Conservation (phyloP, 2,888 invertebrate genomes). For the Ichneumoninae sp. region DNA sequence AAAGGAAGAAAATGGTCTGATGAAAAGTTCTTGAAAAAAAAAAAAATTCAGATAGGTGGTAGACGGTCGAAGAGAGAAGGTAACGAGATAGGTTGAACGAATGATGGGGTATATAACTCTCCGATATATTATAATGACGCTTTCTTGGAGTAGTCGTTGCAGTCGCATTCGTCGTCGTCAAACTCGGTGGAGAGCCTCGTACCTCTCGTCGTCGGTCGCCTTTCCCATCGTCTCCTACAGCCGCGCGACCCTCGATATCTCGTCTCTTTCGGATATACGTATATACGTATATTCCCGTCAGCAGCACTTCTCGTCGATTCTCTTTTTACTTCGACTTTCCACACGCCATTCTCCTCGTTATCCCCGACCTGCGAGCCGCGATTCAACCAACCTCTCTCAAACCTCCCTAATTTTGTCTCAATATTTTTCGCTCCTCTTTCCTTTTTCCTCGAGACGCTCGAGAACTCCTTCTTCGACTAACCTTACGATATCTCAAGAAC, state of each 20-base stretch:
- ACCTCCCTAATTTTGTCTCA: constrained; percentile 51
- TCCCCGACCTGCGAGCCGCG: constrained; percentile 47
- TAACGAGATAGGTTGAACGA: constrained; percentile 49
- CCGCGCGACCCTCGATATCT: constrained; percentile 53
- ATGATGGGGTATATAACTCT: constrained; percentile 52
- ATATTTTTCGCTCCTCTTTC: constrained; percentile 14
- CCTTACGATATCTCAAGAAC: constrained; percentile 4
- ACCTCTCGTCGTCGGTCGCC: constrained; percentile 39
- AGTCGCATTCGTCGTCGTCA: constrained; percentile 55
- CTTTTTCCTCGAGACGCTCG: not conserved
- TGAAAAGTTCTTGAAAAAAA: constrained; percentile 29
- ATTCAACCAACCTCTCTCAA: constrained; percentile 36
- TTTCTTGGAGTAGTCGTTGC: constrained; percentile 63
- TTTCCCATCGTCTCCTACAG: constrained; percentile 51
- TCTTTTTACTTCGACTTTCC: constrained; percentile 54
- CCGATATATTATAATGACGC: constrained; percentile 72
- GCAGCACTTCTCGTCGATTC: constrained; percentile 50
- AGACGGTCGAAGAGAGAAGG: not conserved
- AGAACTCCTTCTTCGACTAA: constrained; percentile 19
- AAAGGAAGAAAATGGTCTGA: constrained; percentile 41
- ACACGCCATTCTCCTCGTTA: constrained; percentile 67
- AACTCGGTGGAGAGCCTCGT: constrained; percentile 53
- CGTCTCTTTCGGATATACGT: constrained; percentile 1
- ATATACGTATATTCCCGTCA: constrained; percentile 19
- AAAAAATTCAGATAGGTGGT: constrained; percentile 11